Evolutionary conservation across 2,797 vertebrate species (phyloP).

Genomic region (Numenius phaeopus): DNA sequence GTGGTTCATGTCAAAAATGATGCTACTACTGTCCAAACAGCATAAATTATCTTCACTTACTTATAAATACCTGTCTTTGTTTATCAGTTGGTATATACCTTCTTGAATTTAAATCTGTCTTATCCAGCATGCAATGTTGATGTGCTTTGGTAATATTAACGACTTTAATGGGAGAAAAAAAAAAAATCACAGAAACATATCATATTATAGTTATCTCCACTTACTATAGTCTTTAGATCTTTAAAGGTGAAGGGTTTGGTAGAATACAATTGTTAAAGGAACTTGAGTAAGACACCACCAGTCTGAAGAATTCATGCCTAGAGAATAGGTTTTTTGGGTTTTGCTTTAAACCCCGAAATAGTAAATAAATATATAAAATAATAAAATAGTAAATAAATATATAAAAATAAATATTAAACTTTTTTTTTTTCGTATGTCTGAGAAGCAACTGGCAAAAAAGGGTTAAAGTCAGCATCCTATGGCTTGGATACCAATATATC

Average conservation of each 20-base stretch:
- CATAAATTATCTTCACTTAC: background rate
- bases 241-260: background rate
- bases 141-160: background rate
- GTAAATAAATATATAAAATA: background rate
- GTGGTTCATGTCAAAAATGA: background rate
- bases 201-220: background rate
- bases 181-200: background rate
- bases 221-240: background rate
- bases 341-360: background rate
- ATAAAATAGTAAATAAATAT: background rate
- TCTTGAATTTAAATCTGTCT: background rate
- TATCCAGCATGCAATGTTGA: background rate
- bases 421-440: background rate
- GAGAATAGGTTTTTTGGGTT: accelerated
- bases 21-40: background rate
- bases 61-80: background rate
- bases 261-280: background rate
- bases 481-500: background rate
- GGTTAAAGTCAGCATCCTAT: background rate
- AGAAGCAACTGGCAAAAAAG: background rate
- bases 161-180: background rate
- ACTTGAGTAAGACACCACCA: background rate
- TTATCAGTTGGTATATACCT: background rate
- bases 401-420: too few relatives aligned
- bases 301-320: background rate